Base-by-base conservation (phyloP, 2,888 invertebrate genomes). In the Lymantria dispar region DNA sequence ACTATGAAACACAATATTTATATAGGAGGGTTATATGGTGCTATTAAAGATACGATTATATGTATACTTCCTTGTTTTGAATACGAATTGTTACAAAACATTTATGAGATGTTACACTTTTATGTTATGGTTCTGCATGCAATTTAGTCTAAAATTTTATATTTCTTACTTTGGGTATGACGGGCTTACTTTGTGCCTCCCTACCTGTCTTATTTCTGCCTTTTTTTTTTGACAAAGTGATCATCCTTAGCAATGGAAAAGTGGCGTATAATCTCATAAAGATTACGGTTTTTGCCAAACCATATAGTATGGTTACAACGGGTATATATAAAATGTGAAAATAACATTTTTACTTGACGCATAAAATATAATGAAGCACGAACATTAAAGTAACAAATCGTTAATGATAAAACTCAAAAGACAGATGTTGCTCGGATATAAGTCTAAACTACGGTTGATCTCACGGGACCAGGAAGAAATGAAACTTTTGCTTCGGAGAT, bases 361-460 rank as follows among this genome's bases (percentile, higher is more conserved):
- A 38, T 15, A 45, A 10, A 7, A 33, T 8, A 33, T 10, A 33
- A 33, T 30, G 30, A 38, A 61, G 51, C 5, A 22, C 22, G 22
- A 22, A 22, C 22, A 22, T 22, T 22, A 22, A 22, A 22, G 5
- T 54, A 58, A 39, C 48, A 53, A 62, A 52, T 64, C 57, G 50
- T 41, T 50, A 53, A 52, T 53, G 43, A 64, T 55, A 48, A 47
- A 55, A 54, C 62, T 45, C 9, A 44, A 31, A 54, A 56, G 56
- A 62, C 52, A 56, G 52, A 62, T 62, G 65, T 60, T 56, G 15
- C 45, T 37, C 22, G 51, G 50, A 55, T 47, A 33, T 52, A 57
- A 48, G 49, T 43, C 43, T 31, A 39, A 46, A 22, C 22, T 61
- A 61, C 45, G 45, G 52, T 43, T 41, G 29, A 33, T 65, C 57